Evolutionary conservation across 2,113 vertebrate species (phyloP).

Genomic region (Furnarius figulus): DNA sequence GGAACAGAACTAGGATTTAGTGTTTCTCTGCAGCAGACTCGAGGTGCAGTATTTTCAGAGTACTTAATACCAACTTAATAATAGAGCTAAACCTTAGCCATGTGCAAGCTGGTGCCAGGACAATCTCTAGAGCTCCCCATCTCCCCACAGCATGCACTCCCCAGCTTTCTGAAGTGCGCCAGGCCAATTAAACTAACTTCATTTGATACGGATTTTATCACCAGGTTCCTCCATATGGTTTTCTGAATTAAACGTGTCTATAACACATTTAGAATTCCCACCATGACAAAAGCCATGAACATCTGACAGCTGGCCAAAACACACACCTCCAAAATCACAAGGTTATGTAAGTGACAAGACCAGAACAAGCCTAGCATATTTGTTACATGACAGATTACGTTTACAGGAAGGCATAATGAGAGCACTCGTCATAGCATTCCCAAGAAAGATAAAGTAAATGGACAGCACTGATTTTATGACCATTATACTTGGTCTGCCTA

Average conservation of each 20-base stretch:
- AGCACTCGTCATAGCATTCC: not conserved
- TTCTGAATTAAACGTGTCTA: not conserved
- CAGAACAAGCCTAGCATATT: not conserved
- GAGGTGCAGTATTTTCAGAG: not conserved
- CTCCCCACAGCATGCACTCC: not conserved
- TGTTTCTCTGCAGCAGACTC: not conserved
- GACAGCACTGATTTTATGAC: not conserved
- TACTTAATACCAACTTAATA: not conserved
- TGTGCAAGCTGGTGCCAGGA: not conserved
- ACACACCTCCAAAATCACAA: not conserved
- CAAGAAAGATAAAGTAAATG: not conserved
- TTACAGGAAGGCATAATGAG: not conserved
- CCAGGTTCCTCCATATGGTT: not conserved
- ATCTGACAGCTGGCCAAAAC: not conserved
- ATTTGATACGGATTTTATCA: not conserved
- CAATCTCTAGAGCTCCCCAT: not conserved
- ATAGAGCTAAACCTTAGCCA: not conserved
- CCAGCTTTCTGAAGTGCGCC: not conserved
- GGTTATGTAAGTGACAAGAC: not conserved
- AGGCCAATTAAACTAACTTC: not conserved
- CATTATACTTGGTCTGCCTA: not conserved
- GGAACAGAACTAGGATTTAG: not conserved
- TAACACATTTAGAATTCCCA: not conserved
- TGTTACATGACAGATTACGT: not conserved
- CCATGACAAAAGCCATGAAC: not conserved